Conservation (phyloP, 2,888 invertebrate genomes). For the Torymus auratus region DNA sequence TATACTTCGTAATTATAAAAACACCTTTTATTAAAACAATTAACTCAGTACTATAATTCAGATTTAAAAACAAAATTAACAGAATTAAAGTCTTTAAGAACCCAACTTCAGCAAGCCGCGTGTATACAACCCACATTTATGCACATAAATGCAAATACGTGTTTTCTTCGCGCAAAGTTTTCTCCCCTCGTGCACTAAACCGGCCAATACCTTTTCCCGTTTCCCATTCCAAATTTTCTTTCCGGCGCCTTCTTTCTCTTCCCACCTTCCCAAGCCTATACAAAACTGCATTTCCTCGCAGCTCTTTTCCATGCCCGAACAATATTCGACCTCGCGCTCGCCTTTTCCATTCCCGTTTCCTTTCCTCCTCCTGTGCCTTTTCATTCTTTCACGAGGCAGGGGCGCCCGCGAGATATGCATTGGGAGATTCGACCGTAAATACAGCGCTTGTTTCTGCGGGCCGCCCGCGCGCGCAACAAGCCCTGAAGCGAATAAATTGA, state of each 20-base stretch:
- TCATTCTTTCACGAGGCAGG: conserved; percentile 15
- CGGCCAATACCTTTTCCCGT: conserved; percentile 12
- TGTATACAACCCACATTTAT: conserved; percentile 10
- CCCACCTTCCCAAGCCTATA: conserved; percentile 1
- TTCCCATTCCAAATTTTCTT: conserved; percentile 23
- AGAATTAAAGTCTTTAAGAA: background rate
- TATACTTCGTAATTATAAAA: too few relatives aligned
- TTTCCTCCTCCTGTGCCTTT: background rate
- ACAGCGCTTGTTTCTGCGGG: background rate
- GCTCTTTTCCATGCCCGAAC: background rate
- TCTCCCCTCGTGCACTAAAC: background rate
- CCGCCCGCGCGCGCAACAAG: background rate
- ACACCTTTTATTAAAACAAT: too few relatives aligned
- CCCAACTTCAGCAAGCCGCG: background rate
- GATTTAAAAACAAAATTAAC: too few relatives aligned
- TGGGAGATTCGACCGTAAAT: conserved; percentile 7
- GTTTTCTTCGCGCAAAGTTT: background rate
- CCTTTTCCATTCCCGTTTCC: conserved; percentile 8
- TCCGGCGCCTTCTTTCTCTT: background rate
- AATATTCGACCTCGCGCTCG: conserved; percentile 7
- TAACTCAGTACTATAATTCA: too few relatives aligned
- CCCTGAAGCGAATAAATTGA: conserved; percentile 27
- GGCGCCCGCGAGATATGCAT: conserved; percentile 3
- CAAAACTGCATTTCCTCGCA: conserved; percentile 19
- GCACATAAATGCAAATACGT: conserved; percentile 3